These are phyloP conservation scores for Bombus consobrinus DNA, from an alignment of 1,140 invertebrate species.

Conservation along the genomic window DNA sequence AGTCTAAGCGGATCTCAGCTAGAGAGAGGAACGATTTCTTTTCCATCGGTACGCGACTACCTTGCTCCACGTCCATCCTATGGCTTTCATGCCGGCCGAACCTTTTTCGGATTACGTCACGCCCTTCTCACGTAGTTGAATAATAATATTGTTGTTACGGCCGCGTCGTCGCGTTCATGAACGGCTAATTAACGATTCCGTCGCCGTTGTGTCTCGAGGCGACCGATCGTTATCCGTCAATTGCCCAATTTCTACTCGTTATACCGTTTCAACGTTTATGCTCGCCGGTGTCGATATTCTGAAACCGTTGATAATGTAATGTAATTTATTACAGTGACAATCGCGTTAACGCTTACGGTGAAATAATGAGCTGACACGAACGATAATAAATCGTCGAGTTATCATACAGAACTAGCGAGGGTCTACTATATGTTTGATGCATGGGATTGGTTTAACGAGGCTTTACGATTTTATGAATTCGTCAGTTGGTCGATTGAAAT, in stretches of 20 bases:
- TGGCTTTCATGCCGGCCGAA: not conserved
- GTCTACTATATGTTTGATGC: not conserved
- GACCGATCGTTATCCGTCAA: not conserved
- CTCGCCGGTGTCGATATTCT: not conserved
- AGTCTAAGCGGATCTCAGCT: conserved; percentile 59
- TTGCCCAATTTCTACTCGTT: conserved; percentile 20
- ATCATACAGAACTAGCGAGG: not conserved
- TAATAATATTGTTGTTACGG: conserved; percentile 1
- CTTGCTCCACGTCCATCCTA: not conserved
- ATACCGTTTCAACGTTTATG: not conserved
- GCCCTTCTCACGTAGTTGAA: not conserved
- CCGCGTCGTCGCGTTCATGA: not conserved
- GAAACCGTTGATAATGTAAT: not conserved
- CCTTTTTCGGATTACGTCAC: conserved; percentile 19
- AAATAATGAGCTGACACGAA: not conserved
- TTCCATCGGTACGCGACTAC: not conserved
- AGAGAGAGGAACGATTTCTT: conserved; percentile 29
- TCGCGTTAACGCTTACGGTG: not conserved
- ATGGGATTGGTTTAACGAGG: not conserved
- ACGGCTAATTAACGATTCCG: conserved; percentile 30
- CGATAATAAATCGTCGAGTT: not conserved
- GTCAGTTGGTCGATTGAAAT: conserved; percentile 1
- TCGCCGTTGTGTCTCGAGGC: not conserved
- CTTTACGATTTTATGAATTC: not conserved
- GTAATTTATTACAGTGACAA: conserved; percentile 15